These are phyloP conservation scores for Dolichoris vasculosae DNA, from an alignment of 1,140 invertebrate species.

Conservation along the genomic window DNA sequence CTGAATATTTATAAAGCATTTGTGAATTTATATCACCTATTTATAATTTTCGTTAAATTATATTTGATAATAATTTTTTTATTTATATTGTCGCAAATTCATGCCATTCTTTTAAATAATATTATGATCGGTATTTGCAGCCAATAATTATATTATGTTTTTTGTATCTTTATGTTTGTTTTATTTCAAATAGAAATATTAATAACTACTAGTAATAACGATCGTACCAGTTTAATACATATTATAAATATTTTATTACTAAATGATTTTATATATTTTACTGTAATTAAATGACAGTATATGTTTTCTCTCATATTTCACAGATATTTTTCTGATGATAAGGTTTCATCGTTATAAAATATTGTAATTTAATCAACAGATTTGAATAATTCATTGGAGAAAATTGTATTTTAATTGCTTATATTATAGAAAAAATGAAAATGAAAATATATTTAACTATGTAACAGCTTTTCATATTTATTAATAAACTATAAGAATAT, in stretches of 20 bases:
- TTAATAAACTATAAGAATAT: no score
- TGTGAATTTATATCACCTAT: constrained; percentile 13
- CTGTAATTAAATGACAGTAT: neutral
- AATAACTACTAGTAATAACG: no score
- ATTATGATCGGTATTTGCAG: neutral
- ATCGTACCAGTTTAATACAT: no score
- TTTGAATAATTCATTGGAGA: constrained; percentile 6
- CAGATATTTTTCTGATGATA: neutral
- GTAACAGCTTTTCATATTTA: no score
- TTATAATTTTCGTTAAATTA: constrained; percentile 1
- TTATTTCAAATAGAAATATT: no score
- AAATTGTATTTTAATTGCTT: neutral
- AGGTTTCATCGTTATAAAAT: neutral
- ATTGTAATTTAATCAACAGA: neutral
- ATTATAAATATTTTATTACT: no score
- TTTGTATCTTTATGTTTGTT: no score
- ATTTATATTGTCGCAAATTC: constrained; percentile 31
- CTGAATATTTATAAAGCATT: neutral
- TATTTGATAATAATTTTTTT: neutral
- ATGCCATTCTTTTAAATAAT: constrained; percentile 1
- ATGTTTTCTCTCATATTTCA: neutral
- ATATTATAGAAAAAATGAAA: neutral
- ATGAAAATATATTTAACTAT: no score
- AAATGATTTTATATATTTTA: neutral
- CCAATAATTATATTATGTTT: no score